phyloP scores from a whole-genome alignment of 2,113 vertebrate species.

The rat (Rattus norvegicus) region DNA sequence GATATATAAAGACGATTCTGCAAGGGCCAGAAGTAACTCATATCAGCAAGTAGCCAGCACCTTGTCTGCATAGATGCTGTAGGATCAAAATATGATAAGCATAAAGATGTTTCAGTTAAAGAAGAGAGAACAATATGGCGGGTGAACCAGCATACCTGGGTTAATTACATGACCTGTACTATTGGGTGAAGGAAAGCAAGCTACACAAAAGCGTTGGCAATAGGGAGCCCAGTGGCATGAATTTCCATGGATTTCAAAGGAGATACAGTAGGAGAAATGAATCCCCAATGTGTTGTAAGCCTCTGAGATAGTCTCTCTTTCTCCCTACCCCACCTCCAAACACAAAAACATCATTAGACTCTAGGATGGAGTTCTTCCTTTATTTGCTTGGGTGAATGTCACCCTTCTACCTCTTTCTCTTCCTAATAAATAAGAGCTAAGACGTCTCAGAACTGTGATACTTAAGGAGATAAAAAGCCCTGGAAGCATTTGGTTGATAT shows the following conservation, averaged over 20 bases:
- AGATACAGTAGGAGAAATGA: neutral
- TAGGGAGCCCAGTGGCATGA: neutral
- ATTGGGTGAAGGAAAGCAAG: neutral
- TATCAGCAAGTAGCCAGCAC: fast-evolving
- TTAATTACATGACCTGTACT: neutral
- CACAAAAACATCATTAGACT: fast-evolving
- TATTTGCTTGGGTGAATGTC: neutral
- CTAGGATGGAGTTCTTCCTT: neutral
- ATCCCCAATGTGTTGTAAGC: fast-evolving
- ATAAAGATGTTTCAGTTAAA: neutral
- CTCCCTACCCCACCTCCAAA: neutral
- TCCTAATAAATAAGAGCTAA: neutral
- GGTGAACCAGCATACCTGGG: neutral
- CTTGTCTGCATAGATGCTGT: too few species aligned
- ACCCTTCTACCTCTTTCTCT: neutral
- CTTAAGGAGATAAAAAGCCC: too few species aligned
- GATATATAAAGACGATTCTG: fast-evolving
- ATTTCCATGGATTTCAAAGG: neutral
- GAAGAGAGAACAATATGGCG: neutral
- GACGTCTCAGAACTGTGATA: neutral
- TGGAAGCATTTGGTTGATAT: neutral
- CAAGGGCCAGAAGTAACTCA: fast-evolving
- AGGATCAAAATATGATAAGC: neutral
- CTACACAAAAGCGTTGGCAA: fast-evolving
- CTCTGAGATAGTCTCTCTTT: neutral